Percentiles rank a stretch among this genome's conserved stretches.
These are phyloP conservation scores for Nothocercus nigrocapillus DNA, from an alignment of 2,113 vertebrate genomes.

Conservation along the genomic window DNA sequence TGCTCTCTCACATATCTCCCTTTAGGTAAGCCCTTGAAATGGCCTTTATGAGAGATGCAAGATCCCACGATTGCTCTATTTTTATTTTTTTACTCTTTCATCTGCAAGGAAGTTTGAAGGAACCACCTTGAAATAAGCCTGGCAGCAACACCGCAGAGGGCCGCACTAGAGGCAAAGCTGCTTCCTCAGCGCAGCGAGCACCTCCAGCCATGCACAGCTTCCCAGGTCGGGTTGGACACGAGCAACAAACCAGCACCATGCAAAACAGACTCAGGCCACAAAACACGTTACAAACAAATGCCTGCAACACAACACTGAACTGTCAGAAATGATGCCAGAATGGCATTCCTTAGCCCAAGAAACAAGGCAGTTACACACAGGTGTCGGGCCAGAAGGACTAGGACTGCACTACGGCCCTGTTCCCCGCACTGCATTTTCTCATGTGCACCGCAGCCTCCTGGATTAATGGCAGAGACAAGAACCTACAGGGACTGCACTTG, in stretches of 20 bases:
- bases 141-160: neutral
- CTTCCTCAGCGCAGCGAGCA: neutral
- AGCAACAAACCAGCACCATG: neutral
- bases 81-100: neutral
- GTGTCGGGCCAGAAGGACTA: neutral
- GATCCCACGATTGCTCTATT: accelerated
- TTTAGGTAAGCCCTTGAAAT: neutral
- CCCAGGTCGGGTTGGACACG: neutral
- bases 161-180: neutral
- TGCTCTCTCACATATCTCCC: neutral
- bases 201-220: neutral
- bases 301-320: neutral
- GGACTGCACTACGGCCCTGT: neutral
- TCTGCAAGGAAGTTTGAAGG: neutral
- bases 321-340: neutral
- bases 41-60: neutral
- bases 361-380: neutral
- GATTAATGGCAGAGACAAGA: neutral
- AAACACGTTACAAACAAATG: neutral
- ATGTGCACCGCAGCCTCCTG: neutral
- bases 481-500: neutral
- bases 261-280: neutral
- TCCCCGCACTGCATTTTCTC: neutral
- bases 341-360: neutral
- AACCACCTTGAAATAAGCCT: neutral